Conservation (phyloP, 2,113 vertebrate genomes). For the Notarius lentiginosus region DNA sequence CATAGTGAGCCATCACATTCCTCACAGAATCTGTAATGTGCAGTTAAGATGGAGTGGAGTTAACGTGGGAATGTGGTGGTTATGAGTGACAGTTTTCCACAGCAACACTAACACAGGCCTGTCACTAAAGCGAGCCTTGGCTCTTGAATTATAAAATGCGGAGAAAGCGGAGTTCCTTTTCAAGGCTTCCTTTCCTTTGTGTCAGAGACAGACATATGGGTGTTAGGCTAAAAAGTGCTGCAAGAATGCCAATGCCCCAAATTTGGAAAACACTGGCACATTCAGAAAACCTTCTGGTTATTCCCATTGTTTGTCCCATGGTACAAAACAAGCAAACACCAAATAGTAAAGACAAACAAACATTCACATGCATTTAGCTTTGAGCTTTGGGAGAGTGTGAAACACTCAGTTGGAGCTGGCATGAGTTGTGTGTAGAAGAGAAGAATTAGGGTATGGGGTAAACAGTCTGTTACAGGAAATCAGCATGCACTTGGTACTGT, state of each 20-base stretch:
- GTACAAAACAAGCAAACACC: constrained; percentile 36
- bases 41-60: constrained; percentile 28
- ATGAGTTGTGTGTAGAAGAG: constrained; percentile 31
- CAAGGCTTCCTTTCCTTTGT: constrained; percentile 1
- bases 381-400: constrained; percentile 33
- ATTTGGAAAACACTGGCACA: constrained; percentile 5
- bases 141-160: constrained; percentile 50
- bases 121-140: constrained; percentile 41
- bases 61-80: constrained; percentile 36
- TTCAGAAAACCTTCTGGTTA: constrained; percentile 30
- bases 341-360: constrained; percentile 41
- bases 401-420: constrained; percentile 47
- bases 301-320: constrained; percentile 17
- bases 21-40: constrained; percentile 37
- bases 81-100: constrained; percentile 51
- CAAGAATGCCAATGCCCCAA: background rate
- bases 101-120: constrained; percentile 41
- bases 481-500: constrained; percentile 18
- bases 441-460: constrained; percentile 25
- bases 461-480: constrained; percentile 39
- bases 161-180: constrained; percentile 21
- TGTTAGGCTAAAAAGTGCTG: background rate
- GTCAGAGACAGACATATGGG: background rate
- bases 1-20: constrained; percentile 28
- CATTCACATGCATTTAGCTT: constrained; percentile 26